These are phyloP conservation scores for Cacoxenus indagator DNA, from an alignment of 2,888 invertebrate genomes.

Conservation along the genomic window DNA sequence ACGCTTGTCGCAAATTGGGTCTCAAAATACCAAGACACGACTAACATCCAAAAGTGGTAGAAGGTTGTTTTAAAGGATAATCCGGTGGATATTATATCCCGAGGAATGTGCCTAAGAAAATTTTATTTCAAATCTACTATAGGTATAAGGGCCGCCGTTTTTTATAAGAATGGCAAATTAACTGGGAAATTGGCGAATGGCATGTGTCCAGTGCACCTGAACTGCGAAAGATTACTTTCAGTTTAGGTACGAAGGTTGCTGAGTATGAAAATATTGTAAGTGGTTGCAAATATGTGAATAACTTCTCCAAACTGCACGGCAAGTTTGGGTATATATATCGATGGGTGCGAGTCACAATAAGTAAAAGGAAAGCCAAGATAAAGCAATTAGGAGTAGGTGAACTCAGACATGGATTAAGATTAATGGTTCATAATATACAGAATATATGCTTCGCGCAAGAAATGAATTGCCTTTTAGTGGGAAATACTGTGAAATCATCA, in stretches of 20 bases:
- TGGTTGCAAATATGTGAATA: conserved; percentile 6
- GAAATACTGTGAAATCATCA: too few relatives aligned
- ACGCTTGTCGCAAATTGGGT: too few relatives aligned
- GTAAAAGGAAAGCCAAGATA: not conserved
- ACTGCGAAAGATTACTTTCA: too few relatives aligned
- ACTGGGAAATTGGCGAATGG: not conserved
- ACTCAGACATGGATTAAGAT: not conserved
- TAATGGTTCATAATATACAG: not conserved
- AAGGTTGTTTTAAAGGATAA: conserved; percentile 23
- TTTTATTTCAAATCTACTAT: too few relatives aligned
- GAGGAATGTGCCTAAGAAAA: too few relatives aligned
- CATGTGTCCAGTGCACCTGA: not conserved
- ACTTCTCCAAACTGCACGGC: conserved; percentile 12
- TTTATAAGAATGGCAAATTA: too few relatives aligned
- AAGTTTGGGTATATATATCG: conserved; percentile 25
- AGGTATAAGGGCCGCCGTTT: too few relatives aligned
- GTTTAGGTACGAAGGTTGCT: not conserved
- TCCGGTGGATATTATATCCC: conserved; percentile 29
- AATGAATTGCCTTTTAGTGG: not conserved
- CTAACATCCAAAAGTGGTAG: too few relatives aligned
- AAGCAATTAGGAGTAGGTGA: not conserved
- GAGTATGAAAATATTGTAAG: not conserved
- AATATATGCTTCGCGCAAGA: not conserved
- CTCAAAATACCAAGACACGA: too few relatives aligned
- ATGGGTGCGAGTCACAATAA: conserved; percentile 8